Base-by-base conservation (phyloP, 2,797 vertebrate genomes). In the Geotrypetes seraphini region DNA sequence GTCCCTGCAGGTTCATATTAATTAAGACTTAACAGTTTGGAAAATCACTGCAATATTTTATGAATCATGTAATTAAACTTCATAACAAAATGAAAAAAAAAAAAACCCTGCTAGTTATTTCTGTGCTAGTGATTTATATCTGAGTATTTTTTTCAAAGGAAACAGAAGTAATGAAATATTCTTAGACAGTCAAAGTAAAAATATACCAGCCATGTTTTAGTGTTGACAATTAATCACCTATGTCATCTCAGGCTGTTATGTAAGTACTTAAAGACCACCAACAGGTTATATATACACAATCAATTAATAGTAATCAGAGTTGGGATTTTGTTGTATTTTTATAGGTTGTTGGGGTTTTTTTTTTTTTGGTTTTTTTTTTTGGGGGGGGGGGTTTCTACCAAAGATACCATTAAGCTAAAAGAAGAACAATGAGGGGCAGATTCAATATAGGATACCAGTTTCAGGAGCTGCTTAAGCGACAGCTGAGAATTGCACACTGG, bases 41-140 rank as follows among this genome's bases (percentile, higher is more conserved):
- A 79, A 81, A 83, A 81, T 78, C 80, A 74, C 77, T 65, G 63
- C 77, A 80, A 81, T 82, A 78, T 81, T 80, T 78, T 80, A 81
- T 76, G 73, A 76, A 80, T 79, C 75, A 70, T 74, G 76, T 81
- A 83, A 85, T 84, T 84, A 81, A 77, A 80, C 66, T 74, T 69
- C 53, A 62, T 70, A 77, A 71, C 66, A 60, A 67, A 79, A 76
- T 69, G 72, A 81, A 77, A 77, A 71, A 77, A 77, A n/a, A n/a
- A n/a, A n/a, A n/a, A n/a, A n/a, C n/a, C n/a, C 57, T 12, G 1
- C 57, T 75, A 66, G 61, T 77, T 78, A 60, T 71, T 69, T 79
- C 75, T 77, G 54, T 50, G 60, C 53, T 60, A 59, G 69, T 80
- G 74, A 81, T 81, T 83, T 77, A 79, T 74, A 75, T 58, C 69